Evolutionary conservation across 2,888 invertebrate species (phyloP).

Genomic region (Hirtodrosophila duncani): DNA sequence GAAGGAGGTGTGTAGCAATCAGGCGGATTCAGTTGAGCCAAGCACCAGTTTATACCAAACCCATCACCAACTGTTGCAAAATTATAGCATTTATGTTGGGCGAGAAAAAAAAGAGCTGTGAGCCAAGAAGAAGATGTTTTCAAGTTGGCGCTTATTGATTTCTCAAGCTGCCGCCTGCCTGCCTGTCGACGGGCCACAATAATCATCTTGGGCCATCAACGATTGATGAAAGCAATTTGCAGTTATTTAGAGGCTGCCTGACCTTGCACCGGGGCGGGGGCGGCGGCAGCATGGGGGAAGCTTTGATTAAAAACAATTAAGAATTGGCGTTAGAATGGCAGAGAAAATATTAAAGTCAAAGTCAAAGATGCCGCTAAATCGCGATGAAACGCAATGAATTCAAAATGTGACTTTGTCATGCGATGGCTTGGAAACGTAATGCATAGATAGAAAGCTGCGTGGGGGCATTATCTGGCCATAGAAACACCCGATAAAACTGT

Average conservation of each 20-base stretch:
- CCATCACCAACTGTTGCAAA: conserved; percentile 34
- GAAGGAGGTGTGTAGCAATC: no score
- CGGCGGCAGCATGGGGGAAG: conserved; percentile 16
- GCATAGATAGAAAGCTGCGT: no score
- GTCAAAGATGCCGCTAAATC: not conserved
- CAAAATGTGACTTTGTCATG: conserved; percentile 31
- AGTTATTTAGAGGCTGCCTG: conserved; percentile 31
- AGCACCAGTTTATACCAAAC: not conserved
- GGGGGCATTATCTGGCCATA: no score
- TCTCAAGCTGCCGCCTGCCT: conserved; percentile 35
- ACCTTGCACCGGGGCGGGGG: no score
- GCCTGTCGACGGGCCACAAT: no score
- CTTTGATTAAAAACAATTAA: conserved; percentile 32
- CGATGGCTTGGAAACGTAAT: conserved; percentile 24
- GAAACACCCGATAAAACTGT: no score
- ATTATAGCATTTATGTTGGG: conserved; percentile 53
- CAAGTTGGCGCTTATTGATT: conserved; percentile 60
- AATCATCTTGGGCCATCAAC: not conserved
- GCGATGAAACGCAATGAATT: conserved; percentile 31
- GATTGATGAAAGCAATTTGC: conserved; percentile 42
- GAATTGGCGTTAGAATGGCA: conserved; percentile 23
- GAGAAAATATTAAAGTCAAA: conserved; percentile 14
- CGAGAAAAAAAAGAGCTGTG: conserved; percentile 25
- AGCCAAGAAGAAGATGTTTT: no score
- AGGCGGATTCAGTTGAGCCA: conserved; percentile 2